These are phyloP conservation scores for Brachystomella parvula DNA, from an alignment of 1,140 invertebrate genomes.

Conservation along the genomic window DNA sequence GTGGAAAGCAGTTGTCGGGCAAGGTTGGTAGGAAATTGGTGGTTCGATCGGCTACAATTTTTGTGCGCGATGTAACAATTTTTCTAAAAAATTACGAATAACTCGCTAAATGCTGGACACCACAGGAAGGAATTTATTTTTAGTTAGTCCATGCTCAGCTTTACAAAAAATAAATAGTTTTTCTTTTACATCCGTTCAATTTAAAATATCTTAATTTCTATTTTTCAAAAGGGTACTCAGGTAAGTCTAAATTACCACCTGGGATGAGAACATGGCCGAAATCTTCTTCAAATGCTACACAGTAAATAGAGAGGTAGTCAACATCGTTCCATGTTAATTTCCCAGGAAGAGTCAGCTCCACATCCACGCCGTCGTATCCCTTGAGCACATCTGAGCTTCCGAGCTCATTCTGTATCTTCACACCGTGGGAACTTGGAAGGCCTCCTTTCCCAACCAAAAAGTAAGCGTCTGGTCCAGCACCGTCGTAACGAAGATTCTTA, in stretches of 20 bases:
- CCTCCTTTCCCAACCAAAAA: constrained; percentile 32
- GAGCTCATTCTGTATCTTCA: constrained; percentile 28
- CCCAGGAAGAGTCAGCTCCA: constrained; percentile 27
- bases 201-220: no score
- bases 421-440: constrained; percentile 13
- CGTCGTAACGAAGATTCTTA: constrained; percentile 29
- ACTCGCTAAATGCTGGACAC: no score
- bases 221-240: constrained; percentile 6
- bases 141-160: no score
- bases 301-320: constrained; percentile 31
- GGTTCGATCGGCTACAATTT: no score
- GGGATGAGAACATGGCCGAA: constrained; percentile 32
- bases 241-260: constrained; percentile 14
- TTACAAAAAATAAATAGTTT: no score
- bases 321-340: constrained; percentile 29
- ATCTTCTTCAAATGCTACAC: constrained; percentile 29
- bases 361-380: constrained; percentile 26
- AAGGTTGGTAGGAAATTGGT: no score
- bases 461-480: constrained; percentile 33
- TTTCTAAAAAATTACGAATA: no score
- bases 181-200: no score
- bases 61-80: no score
- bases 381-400: constrained; percentile 26
- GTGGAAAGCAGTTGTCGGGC: no score
- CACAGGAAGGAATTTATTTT: no score